These are phyloP conservation scores for Aurelia sp. DNA, from an alignment of 30 jellyfish, hydroid and myxozoan species.

Conservation along the genomic window DNA sequence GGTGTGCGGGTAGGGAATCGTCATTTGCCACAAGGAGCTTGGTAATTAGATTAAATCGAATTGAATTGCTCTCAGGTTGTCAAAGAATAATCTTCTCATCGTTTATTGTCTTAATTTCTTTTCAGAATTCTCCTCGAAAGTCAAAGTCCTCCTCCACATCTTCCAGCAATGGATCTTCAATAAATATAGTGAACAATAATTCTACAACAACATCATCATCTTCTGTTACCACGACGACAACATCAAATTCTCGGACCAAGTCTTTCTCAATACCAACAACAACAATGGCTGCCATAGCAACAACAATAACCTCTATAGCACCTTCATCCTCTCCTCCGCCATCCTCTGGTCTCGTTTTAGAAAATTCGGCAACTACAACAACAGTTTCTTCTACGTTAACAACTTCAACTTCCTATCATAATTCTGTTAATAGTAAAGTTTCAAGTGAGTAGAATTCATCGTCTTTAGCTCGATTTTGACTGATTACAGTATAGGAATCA, in stretches of 20 bases:
- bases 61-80: neutral
- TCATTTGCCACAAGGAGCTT: no score
- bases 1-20: no score
- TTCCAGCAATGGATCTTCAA: conserved; percentile 44
- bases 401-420: conserved; percentile 6
- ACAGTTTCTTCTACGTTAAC: neutral
- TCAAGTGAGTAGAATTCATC: neutral
- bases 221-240: conserved; percentile 28
- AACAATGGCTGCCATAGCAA: conserved; percentile 10
- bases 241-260: conserved; percentile 51
- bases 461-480: neutral
- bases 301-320: conserved; percentile 16
- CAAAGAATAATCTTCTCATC: neutral
- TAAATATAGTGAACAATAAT: conserved; percentile 27
- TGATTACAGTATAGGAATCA: neutral
- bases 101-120: neutral
- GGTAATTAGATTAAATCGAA: no score
- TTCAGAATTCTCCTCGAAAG: conserved; percentile 64
- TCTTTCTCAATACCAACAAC: conserved; percentile 53
- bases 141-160: conserved; percentile 67
- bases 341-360: neutral
- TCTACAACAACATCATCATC: conserved; percentile 18
- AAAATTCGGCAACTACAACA: neutral
- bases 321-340: conserved; percentile 28
- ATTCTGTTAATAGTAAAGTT: neutral